A percentile compares a stretch with the other conserved stretches of the same genome.
Conservation (phyloP, 2,888 invertebrate genomes). For the Torymus tubicola region DNA sequence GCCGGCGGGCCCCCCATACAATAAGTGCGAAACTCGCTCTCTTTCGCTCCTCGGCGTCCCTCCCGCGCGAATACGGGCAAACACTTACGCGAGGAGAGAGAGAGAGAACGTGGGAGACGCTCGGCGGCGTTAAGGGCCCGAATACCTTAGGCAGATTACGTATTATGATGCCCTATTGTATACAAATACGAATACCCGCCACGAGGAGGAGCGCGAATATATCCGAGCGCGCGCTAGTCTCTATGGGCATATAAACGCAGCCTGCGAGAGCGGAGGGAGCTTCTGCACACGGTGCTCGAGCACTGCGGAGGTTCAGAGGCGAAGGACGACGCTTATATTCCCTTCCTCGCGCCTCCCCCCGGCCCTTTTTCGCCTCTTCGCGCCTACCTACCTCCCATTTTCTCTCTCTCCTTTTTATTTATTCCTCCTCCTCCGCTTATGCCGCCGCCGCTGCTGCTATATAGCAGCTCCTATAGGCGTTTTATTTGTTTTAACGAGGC, state of each 20-base stretch:
- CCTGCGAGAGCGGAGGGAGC: not conserved
- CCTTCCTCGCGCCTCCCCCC: slow-evolving; percentile 47
- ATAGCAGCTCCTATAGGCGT: slow-evolving; percentile 10
- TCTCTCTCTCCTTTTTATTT: slow-evolving; percentile 8
- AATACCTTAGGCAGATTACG: slow-evolving; percentile 72
- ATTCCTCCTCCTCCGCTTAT: slow-evolving; percentile 7
- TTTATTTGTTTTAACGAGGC: slow-evolving; percentile 56
- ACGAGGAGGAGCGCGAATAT: slow-evolving; percentile 44
- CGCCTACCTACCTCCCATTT: slow-evolving; percentile 1
- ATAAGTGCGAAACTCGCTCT: not conserved
- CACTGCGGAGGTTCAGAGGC: slow-evolving; percentile 32
- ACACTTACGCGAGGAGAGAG: slow-evolving; percentile 41
- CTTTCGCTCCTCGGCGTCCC: not conserved
- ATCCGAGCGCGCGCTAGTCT: slow-evolving; percentile 62
- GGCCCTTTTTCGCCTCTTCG: not conserved
- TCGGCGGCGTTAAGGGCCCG: slow-evolving; percentile 61
- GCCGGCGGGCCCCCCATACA: not conserved
- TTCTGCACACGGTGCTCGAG: not conserved
- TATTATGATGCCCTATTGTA: slow-evolving; percentile 75
- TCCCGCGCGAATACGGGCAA: slow-evolving; percentile 27
- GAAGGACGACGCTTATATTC: slow-evolving; percentile 45
- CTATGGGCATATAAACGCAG: slow-evolving; percentile 19
- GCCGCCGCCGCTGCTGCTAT: slow-evolving; percentile 16
- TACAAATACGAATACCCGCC: slow-evolving; percentile 71
- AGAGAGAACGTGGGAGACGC: slow-evolving; percentile 69